These are phyloP conservation scores for Psephotus haematonotus DNA, from an alignment of 2,113 vertebrate genomes.

Conservation along the genomic window DNA sequence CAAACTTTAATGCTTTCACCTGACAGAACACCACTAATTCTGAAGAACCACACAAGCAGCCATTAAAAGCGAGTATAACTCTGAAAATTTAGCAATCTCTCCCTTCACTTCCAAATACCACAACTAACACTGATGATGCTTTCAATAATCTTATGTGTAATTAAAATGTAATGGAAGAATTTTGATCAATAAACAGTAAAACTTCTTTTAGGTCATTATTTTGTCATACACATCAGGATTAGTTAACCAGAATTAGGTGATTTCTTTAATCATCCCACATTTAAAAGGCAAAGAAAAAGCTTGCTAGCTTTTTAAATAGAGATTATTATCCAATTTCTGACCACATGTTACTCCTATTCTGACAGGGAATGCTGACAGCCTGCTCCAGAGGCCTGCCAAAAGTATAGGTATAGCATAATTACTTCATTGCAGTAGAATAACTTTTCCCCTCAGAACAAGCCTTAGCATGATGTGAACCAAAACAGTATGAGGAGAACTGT, in stretches of 20 bases:
- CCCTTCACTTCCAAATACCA: not conserved
- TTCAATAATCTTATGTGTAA: not conserved
- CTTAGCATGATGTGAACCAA: not conserved
- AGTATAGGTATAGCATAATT: slow-evolving; percentile 63
- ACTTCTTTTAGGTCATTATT: not conserved
- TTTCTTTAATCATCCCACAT: not conserved
- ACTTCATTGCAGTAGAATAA: not conserved
- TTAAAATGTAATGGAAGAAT: not conserved
- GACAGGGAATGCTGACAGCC: slow-evolving; percentile 22
- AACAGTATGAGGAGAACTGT: not conserved
- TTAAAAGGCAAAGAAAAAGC: slow-evolving; percentile 34
- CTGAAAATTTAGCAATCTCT: not conserved
- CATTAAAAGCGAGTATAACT: not conserved
- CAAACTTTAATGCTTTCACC: not conserved
- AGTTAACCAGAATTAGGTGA: not conserved
- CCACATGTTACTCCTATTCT: slow-evolving; percentile 61
- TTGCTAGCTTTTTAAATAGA: slow-evolving; percentile 70
- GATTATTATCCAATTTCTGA: slow-evolving; percentile 66
- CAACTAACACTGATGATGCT: not conserved
- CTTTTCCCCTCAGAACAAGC: not conserved
- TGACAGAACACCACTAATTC: not conserved
- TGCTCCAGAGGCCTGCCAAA: slow-evolving; percentile 35
- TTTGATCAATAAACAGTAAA: not conserved
- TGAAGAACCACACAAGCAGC: not conserved
- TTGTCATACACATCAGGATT: not conserved